A percentile compares a stretch with the other conserved stretches of the same genome.
These are phyloP conservation scores for Gobionotothen gibberifrons DNA, from an alignment of 2,797 vertebrate species.

Conservation along the genomic window DNA sequence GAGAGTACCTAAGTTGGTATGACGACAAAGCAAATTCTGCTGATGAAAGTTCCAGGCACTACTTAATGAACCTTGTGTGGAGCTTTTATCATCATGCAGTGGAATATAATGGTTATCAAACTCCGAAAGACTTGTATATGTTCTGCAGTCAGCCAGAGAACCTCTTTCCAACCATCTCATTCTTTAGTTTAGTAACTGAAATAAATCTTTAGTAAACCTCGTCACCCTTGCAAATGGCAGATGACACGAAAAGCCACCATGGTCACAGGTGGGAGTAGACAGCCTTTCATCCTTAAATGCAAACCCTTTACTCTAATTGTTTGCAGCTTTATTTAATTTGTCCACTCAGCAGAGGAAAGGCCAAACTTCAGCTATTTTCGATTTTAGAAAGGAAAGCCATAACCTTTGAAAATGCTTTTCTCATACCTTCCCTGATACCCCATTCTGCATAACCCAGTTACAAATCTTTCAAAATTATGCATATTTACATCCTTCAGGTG, in stretches of 20 bases:
- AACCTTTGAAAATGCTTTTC: slow-evolving; percentile 52
- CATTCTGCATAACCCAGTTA: background rate
- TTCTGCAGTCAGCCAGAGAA: background rate
- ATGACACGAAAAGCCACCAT: background rate
- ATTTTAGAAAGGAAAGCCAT: slow-evolving; percentile 20
- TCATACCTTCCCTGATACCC: slow-evolving; percentile 15
- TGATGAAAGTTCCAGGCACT: background rate
- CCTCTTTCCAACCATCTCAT: background rate
- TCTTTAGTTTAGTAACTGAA: slow-evolving; percentile 1
- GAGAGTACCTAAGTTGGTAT: background rate
- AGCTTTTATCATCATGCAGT: background rate
- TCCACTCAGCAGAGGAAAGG: slow-evolving; percentile 38
- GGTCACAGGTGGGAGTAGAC: background rate
- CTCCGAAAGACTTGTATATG: background rate
- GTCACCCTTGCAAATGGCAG: slow-evolving; percentile 14
- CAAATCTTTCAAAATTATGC: slow-evolving; percentile 13
- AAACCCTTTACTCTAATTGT: background rate
- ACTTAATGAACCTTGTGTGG: background rate
- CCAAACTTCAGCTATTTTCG: slow-evolving; percentile 29
- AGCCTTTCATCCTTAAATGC: slow-evolving; percentile 6
- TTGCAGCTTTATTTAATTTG: slow-evolving; percentile 16
- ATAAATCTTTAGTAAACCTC: background rate
- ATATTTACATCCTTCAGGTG: slow-evolving; percentile 20
- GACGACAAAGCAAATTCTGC: background rate
- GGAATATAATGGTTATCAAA: background rate